phyloP scores from a whole-genome alignment of 2,113 vertebrate species.

The Charina bottae region DNA sequence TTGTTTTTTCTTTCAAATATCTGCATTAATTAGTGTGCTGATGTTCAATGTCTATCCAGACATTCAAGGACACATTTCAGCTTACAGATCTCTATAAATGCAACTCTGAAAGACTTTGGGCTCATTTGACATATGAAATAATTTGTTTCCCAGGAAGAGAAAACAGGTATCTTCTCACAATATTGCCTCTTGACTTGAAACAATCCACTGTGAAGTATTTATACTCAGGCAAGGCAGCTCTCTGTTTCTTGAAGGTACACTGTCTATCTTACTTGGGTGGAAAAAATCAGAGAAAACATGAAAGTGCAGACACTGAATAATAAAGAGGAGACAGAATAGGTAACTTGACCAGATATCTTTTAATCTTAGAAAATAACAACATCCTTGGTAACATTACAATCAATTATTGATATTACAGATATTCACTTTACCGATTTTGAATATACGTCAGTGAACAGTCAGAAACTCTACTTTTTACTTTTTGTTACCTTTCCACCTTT shows the following conservation, averaged over 20 bases:
- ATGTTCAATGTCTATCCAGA: conserved; percentile 41
- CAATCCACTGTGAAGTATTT: background rate
- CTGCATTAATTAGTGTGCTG: conserved; percentile 54
- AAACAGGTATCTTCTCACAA: background rate
- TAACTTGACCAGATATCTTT: background rate
- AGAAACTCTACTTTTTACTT: background rate
- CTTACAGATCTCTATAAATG: too few species aligned
- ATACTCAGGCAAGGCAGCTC: background rate
- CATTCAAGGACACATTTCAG: background rate
- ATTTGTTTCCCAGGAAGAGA: too few species aligned
- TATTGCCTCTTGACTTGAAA: background rate
- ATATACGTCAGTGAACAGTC: background rate
- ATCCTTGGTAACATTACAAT: background rate
- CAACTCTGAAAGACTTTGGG: too few species aligned
- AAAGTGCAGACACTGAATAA: background rate
- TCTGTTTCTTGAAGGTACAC: background rate
- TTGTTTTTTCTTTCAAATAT: conserved; percentile 53
- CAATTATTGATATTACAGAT: background rate
- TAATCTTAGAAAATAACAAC: background rate
- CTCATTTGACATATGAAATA: too few species aligned
- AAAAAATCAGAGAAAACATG: background rate
- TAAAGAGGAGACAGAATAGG: background rate
- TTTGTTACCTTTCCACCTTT: background rate
- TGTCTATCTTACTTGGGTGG: background rate
- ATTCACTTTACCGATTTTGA: background rate